Percentiles rank a stretch among this genome's conserved stretches.
These are phyloP conservation scores for Antechinus flavipes DNA, from an alignment of 2,113 vertebrate genomes.

Conservation along the genomic window DNA sequence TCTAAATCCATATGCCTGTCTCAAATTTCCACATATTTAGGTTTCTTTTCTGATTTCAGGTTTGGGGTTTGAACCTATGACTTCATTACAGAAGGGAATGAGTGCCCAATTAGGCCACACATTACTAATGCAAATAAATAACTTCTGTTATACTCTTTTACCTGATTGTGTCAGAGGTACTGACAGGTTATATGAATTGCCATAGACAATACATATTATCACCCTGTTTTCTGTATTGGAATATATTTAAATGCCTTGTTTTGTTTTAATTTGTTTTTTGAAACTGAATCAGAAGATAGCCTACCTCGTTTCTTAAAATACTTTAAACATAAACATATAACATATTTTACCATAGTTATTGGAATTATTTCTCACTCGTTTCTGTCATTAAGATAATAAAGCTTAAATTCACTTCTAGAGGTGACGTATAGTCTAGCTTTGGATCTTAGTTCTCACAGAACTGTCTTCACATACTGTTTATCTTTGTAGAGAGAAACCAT, in stretches of 20 bases:
- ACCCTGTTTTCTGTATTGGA: background rate
- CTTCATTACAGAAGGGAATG: background rate
- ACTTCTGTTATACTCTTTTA: too few relatives aligned
- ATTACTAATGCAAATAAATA: background rate
- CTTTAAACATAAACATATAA: background rate
- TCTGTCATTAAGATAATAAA: background rate
- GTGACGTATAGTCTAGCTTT: background rate
- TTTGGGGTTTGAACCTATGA: background rate
- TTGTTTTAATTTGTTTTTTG: background rate
- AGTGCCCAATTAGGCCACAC: background rate
- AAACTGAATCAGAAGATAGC: background rate
- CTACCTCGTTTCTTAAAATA: background rate
- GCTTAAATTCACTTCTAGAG: background rate
- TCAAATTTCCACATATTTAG: background rate
- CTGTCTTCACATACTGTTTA: background rate
- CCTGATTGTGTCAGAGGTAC: too few relatives aligned
- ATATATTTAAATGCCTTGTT: background rate
- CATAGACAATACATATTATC: background rate
- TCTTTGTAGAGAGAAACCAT: background rate
- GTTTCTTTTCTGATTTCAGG: background rate
- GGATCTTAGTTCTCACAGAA: background rate
- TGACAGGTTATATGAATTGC: too few relatives aligned
- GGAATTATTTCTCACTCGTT: background rate
- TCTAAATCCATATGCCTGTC: background rate
- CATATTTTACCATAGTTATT: background rate